phyloP scores from a whole-genome alignment of 1,140 invertebrate species.

The Papilio xuthus region DNA sequence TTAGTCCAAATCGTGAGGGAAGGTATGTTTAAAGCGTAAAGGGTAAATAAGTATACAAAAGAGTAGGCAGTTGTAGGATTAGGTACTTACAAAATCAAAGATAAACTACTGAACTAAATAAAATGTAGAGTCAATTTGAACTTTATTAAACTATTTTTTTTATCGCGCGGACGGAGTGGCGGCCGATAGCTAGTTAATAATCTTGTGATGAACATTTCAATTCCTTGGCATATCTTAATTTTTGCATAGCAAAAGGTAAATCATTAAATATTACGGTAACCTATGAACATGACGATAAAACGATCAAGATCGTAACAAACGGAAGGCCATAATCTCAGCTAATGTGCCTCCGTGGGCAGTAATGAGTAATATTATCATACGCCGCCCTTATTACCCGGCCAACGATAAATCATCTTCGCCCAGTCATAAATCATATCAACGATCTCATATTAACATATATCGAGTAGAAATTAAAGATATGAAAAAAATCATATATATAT shows the following conservation, averaged over 20 bases:
- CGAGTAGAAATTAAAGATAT: background rate
- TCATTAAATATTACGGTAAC: background rate
- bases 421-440: conserved; percentile 33
- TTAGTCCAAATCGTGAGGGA: conserved; percentile 26
- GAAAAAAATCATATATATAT: too few species aligned
- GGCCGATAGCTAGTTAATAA: background rate
- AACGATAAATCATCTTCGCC: conserved; percentile 17
- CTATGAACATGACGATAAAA: conserved; percentile 9
- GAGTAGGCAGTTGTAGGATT: too few species aligned
- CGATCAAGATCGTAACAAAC: conserved; percentile 3
- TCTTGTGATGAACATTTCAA: background rate
- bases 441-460: conserved; percentile 1
- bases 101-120: too few species aligned
- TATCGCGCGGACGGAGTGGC: too few species aligned
- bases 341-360: conserved; percentile 11
- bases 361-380: conserved; percentile 19
- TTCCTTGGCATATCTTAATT: background rate
- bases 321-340: conserved; percentile 10
- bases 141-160: too few species aligned
- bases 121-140: too few species aligned
- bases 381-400: conserved; percentile 28
- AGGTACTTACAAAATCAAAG: too few species aligned
- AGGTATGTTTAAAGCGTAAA: background rate
- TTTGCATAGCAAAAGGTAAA: background rate
- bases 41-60: background rate